A percentile compares a stretch with the other conserved stretches of the same genome.
Evolutionary conservation across 1,140 invertebrate genomes (phyloP).

Genomic region (Calycopis cecrops): DNA sequence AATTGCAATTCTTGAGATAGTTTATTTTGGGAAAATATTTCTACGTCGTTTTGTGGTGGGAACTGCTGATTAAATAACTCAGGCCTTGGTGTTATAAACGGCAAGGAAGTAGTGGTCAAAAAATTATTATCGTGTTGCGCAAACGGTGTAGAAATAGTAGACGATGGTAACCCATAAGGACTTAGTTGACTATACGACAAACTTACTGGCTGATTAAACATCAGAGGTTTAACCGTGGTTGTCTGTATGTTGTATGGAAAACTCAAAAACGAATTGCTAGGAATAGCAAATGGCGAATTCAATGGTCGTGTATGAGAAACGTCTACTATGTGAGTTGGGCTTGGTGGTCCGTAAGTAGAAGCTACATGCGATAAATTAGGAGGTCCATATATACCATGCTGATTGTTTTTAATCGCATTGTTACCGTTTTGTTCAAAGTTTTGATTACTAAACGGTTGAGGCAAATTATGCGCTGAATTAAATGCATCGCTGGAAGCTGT

Average conservation of each 20-base stretch:
- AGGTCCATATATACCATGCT: slow-evolving; percentile 47
- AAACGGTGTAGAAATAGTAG: slow-evolving; percentile 33
- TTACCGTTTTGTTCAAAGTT: slow-evolving; percentile 32
- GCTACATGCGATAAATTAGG: slow-evolving; percentile 35
- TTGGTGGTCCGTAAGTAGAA: slow-evolving; percentile 58
- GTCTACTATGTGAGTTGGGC: slow-evolving; percentile 45
- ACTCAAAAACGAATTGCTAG: slow-evolving; percentile 35
- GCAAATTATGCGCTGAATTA: slow-evolving; percentile 32
- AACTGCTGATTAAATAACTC: slow-evolving; percentile 37
- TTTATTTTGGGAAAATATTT: slow-evolving; percentile 32
- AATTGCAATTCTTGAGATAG: slow-evolving; percentile 44
- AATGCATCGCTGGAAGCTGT: slow-evolving; percentile 36
- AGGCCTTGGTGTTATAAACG: slow-evolving; percentile 23
- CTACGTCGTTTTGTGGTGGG: slow-evolving; percentile 36
- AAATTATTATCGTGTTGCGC: slow-evolving; percentile 29
- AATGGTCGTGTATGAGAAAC: slow-evolving; percentile 29
- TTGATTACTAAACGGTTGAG: slow-evolving; percentile 37
- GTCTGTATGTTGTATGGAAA: slow-evolving; percentile 19
- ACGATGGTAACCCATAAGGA: slow-evolving; percentile 27
- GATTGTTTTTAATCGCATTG: slow-evolving; percentile 33
- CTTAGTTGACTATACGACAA: slow-evolving; percentile 33
- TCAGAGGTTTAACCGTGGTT: slow-evolving; percentile 16
- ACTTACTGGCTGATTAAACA: slow-evolving; percentile 16
- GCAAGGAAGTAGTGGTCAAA: slow-evolving; percentile 23
- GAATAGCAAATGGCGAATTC: slow-evolving; percentile 32